phyloP scores from a whole-genome alignment of 2,113 vertebrate genomes.

The Pseudorectes ferrugineus region DNA sequence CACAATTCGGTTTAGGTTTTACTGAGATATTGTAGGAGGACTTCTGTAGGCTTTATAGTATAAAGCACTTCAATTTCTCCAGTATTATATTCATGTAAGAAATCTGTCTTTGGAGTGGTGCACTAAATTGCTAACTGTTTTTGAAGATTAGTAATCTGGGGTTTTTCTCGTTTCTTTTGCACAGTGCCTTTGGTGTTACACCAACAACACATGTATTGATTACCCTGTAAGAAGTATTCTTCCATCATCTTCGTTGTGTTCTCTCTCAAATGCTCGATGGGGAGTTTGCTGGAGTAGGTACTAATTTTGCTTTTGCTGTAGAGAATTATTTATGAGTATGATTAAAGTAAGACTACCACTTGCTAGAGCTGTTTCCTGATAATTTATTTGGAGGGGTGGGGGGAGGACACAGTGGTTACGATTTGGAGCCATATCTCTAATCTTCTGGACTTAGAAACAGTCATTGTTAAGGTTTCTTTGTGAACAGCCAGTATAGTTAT shows the following conservation, averaged over 20 bases:
- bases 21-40: not conserved
- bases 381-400: not conserved
- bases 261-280: slow-evolving; percentile 81
- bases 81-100: not conserved
- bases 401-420: not conserved
- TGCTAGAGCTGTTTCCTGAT: not conserved
- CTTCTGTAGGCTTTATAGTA: not conserved
- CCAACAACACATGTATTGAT: slow-evolving; percentile 77
- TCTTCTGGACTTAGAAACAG: not conserved
- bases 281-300: slow-evolving; percentile 86
- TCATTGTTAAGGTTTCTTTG: not conserved
- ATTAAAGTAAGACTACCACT: not conserved
- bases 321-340: not conserved
- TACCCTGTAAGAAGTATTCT: slow-evolving; percentile 83
- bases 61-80: not conserved
- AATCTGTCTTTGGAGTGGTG: not conserved
- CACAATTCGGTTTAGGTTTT: not conserved
- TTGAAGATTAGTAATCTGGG: not conserved
- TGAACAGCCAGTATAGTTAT: not conserved
- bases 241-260: slow-evolving; percentile 76
- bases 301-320: not conserved
- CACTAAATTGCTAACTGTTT: not conserved
- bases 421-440: not conserved
- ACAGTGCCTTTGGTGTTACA: slow-evolving; percentile 87
- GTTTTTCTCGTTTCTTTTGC: not conserved